Evolutionary conservation across 2,888 invertebrate species (phyloP).

Genomic region (Glyphotaelius pellucidus): DNA sequence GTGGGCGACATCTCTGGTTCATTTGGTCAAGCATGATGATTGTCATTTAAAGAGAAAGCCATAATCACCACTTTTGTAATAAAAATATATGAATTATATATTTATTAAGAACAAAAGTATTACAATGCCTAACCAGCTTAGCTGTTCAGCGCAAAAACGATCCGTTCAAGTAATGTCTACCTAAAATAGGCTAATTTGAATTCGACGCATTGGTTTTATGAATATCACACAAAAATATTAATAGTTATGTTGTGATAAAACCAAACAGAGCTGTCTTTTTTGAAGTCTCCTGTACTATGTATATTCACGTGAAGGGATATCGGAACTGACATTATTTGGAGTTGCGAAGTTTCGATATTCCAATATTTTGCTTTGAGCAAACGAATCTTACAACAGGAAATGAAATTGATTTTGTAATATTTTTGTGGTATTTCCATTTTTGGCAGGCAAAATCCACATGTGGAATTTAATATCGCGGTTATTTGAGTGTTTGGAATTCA

Average conservation of each 20-base stretch:
- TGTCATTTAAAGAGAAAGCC: too few relatives aligned
- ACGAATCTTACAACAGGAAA: constrained; percentile 25
- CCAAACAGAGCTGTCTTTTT: neutral
- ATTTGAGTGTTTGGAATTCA: constrained; percentile 17
- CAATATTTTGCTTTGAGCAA: constrained; percentile 25
- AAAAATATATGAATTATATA: too few relatives aligned
- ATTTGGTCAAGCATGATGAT: too few relatives aligned
- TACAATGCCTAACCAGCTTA: too few relatives aligned
- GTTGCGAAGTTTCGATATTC: constrained; percentile 5
- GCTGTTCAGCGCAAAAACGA: too few relatives aligned
- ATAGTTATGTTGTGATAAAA: neutral
- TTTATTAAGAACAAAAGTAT: too few relatives aligned
- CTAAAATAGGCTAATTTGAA: too few relatives aligned
- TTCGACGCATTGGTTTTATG: too few relatives aligned
- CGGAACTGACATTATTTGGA: neutral
- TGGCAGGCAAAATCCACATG: constrained; percentile 18
- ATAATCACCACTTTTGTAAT: too few relatives aligned
- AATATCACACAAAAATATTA: neutral
- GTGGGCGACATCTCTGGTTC: too few relatives aligned
- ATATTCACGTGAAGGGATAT: neutral
- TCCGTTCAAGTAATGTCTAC: too few relatives aligned
- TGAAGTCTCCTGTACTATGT: neutral
- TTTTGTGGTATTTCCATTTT: constrained; percentile 14
- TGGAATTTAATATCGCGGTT: constrained; percentile 35
- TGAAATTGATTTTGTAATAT: constrained; percentile 32